Percentiles rank a stretch among this genome's conserved stretches.
Conservation (phyloP, 2,797 vertebrate genomes). For the Pantherophis vulpinus region DNA sequence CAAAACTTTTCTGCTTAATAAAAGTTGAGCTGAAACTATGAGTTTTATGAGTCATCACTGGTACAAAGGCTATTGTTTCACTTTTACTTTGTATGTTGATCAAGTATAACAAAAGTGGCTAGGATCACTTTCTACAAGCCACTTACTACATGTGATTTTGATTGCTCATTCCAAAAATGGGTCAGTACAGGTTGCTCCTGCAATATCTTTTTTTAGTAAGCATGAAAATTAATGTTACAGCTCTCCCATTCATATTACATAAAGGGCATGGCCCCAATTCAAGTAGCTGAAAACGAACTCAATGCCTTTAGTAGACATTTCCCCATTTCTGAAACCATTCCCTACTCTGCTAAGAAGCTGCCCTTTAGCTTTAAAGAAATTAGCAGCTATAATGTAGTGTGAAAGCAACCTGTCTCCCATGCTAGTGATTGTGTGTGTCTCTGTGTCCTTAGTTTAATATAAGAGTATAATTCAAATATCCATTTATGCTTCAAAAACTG, state of each 20-base stretch:
- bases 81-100: neutral
- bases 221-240: neutral
- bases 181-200: neutral
- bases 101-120: neutral
- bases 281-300: neutral
- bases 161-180: neutral
- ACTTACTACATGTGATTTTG: slow-evolving; percentile 3
- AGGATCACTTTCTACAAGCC: neutral
- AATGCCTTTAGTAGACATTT: neutral
- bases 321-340: neutral
- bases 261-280: slow-evolving; percentile 5
- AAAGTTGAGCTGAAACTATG: neutral
- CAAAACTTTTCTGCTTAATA: neutral
- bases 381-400: neutral
- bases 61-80: slow-evolving; percentile 10
- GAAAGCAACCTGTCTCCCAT: neutral
- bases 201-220: neutral
- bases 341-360: neutral
- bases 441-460: neutral
- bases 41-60: neutral
- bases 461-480: neutral
- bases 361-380: neutral
- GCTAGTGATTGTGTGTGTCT: neutral
- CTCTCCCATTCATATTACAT: neutral
- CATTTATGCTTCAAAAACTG: neutral